phyloP scores from a whole-genome alignment of 1,140 invertebrate species.

The Cataglyphis hispanica region DNA sequence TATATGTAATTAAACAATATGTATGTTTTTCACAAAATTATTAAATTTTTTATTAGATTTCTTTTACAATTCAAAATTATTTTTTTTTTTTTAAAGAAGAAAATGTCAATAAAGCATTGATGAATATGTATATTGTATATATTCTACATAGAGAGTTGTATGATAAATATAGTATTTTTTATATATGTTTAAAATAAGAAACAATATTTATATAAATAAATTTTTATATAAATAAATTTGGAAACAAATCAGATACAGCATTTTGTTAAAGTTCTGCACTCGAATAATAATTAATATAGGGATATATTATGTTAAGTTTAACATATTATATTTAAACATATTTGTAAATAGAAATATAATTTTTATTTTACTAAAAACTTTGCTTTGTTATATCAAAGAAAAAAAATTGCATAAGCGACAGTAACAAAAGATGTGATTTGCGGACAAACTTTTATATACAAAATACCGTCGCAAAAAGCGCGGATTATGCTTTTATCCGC shows the following conservation, averaged over 20 bases:
- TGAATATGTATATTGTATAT: not conserved
- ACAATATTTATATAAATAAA: not conserved
- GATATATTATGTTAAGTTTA: not conserved
- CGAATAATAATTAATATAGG: not conserved
- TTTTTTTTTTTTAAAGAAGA: not conserved
- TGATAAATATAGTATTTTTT: constrained; percentile 6
- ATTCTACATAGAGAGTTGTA: not conserved
- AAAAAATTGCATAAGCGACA: not conserved
- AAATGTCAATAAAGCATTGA: not conserved
- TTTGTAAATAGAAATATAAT: not conserved
- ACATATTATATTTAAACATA: not conserved
- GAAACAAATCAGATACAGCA: not conserved
- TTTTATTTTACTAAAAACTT: not conserved
- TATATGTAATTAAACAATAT: not conserved
- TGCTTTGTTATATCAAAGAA: not conserved
- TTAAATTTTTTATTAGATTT: not conserved
- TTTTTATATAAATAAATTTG: not conserved
- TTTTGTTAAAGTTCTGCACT: not conserved
- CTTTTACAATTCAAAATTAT: not conserved
- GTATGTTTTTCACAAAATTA: not conserved
- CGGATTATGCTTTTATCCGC: constrained; percentile 19
- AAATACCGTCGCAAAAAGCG: constrained; percentile 9
- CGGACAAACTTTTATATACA: not conserved
- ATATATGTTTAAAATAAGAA: not conserved
- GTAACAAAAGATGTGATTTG: constrained; percentile 16